Evolutionary conservation across 2,888 invertebrate species (phyloP).

Genomic region (Conistra vaccinii): DNA sequence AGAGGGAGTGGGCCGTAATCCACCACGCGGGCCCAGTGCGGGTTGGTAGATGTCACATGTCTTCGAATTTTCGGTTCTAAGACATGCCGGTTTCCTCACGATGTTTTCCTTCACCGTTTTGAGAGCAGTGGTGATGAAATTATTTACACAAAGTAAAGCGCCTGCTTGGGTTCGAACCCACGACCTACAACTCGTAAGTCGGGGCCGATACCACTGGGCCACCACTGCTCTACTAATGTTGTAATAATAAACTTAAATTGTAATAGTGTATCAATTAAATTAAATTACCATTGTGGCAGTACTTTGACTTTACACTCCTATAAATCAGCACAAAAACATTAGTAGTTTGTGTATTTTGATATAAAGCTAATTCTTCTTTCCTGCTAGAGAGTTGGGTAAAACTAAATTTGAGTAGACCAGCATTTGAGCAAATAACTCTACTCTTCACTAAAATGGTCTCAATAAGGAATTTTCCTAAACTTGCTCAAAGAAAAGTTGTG

Average conservation of each 20-base stretch:
- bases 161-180: too few relatives aligned
- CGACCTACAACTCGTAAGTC: too few relatives aligned
- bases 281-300: constrained; percentile 6
- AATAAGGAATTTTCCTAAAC: not conserved
- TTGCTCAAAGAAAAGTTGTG: not conserved
- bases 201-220: too few relatives aligned
- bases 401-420: not conserved
- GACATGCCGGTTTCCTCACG: too few relatives aligned
- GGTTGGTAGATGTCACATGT: too few relatives aligned
- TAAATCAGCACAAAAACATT: not conserved
- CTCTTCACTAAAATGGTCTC: not conserved
- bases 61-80: too few relatives aligned
- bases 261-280: constrained; percentile 25
- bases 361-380: not conserved
- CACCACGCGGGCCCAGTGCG: too few relatives aligned
- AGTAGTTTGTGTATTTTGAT: not conserved
- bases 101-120: too few relatives aligned
- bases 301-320: not conserved
- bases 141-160: too few relatives aligned
- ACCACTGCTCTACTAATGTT: too few relatives aligned
- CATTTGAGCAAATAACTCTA: not conserved
- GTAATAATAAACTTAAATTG: constrained; percentile 47
- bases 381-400: not conserved
- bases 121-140: too few relatives aligned
- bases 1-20: too few relatives aligned